phyloP scores from a whole-genome alignment of 2,797 vertebrate genomes.

The Melanogrammus aeglefinus region DNA sequence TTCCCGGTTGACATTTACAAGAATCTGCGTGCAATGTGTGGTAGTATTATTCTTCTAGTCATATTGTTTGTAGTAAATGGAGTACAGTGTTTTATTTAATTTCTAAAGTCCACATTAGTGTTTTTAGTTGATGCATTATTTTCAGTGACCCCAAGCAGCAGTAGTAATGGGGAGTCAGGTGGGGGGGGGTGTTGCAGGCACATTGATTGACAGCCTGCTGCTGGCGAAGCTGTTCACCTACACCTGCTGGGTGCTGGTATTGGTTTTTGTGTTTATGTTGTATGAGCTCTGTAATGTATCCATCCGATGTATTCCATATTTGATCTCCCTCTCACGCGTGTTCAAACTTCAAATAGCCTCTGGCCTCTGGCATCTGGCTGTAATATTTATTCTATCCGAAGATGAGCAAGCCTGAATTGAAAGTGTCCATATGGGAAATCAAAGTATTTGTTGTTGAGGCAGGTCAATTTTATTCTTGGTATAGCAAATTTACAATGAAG shows the following conservation, averaged over 20 bases:
- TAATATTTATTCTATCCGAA: not conserved
- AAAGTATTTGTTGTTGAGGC: not conserved
- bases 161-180: not conserved
- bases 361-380: not conserved
- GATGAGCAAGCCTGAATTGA: not conserved
- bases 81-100: no score
- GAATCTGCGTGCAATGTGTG: not conserved
- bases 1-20: constrained; percentile 28
- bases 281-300: not conserved
- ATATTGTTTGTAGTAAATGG: no score
- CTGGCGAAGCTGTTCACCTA: not conserved
- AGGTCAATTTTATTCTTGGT: not conserved
- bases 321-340: not conserved
- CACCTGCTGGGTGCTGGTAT: constrained; percentile 13
- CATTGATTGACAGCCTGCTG: constrained; percentile 12
- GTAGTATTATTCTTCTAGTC: no score
- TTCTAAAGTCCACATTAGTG: not conserved
- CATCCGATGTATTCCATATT: not conserved
- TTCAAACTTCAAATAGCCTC: no score
- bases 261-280: not conserved
- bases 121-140: constrained; percentile 25
- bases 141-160: not conserved
- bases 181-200: not conserved
- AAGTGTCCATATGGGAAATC: not conserved
- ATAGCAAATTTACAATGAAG: no score